phyloP scores from a whole-genome alignment of 1,140 invertebrate genomes.

The Drosophila suzukii region DNA sequence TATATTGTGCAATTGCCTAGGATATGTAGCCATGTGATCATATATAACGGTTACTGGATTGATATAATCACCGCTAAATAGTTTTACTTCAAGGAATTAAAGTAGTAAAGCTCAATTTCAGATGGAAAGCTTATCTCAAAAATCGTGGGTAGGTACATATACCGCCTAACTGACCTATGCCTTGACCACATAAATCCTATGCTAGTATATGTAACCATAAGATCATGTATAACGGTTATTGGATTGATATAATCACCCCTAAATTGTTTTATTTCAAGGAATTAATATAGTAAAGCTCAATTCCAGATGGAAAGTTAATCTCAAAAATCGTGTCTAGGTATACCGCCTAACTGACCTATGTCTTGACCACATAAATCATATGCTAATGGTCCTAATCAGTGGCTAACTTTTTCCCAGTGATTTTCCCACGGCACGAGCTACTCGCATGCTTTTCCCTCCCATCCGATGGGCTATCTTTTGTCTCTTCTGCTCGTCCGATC shows the following conservation, averaged over 20 bases:
- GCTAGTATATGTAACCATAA: slow-evolving; percentile 5
- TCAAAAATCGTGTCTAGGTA: slow-evolving; percentile 37
- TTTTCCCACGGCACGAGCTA: slow-evolving; percentile 42
- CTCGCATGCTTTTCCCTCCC: slow-evolving; percentile 33
- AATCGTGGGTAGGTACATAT: slow-evolving; percentile 43
- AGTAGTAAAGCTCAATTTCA: too few relatives aligned
- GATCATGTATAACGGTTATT: background rate
- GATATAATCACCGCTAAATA: background rate
- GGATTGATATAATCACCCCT: background rate
- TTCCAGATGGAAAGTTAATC: slow-evolving; percentile 20
- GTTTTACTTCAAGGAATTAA: too few relatives aligned
- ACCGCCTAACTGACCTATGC: slow-evolving; percentile 46
- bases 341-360: slow-evolving; percentile 48
- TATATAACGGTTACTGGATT: background rate
- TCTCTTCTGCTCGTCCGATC: slow-evolving; percentile 20
- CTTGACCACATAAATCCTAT: slow-evolving; percentile 11
- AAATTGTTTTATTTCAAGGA: background rate
- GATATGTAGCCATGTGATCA: background rate
- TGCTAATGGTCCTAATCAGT: slow-evolving; percentile 46
- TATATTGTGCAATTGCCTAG: slow-evolving; percentile 11
- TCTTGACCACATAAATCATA: slow-evolving; percentile 10
- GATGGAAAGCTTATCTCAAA: slow-evolving; percentile 19
- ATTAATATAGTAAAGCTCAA: too few relatives aligned
- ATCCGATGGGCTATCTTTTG: slow-evolving; percentile 22
- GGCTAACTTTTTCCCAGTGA: slow-evolving; percentile 38